A percentile compares a stretch with the other conserved stretches of the same genome.
These are phyloP conservation scores for Porphyrio hochstetteri DNA, from an alignment of 2,113 vertebrate genomes.

Conservation along the genomic window DNA sequence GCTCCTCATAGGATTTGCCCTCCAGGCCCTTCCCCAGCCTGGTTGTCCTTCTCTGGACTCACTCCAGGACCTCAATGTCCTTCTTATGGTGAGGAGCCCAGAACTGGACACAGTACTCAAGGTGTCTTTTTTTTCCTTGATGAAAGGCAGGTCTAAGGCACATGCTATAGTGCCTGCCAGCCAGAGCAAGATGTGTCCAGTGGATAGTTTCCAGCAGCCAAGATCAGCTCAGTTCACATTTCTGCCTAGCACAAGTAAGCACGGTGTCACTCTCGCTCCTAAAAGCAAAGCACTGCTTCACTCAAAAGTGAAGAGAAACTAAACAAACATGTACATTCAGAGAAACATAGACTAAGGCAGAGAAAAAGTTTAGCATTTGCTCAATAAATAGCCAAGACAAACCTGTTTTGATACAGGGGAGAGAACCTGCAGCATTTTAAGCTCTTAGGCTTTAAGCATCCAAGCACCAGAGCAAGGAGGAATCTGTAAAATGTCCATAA, in stretches of 20 bases:
- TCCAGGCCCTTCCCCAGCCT: too few relatives aligned
- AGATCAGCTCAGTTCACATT: not conserved
- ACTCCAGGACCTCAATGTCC: too few relatives aligned
- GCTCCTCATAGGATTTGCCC: too few relatives aligned
- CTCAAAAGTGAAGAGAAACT: not conserved
- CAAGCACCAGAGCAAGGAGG: not conserved
- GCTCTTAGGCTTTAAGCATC: not conserved
- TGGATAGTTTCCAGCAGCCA: not conserved
- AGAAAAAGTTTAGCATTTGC: not conserved
- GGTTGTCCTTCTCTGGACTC: too few relatives aligned
- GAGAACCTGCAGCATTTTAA: not conserved
- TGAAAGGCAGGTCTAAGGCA: not conserved
- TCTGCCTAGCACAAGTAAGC: not conserved
- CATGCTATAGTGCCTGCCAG: not conserved
- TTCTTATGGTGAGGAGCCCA: too few relatives aligned
- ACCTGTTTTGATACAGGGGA: not conserved
- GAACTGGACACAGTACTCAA: too few relatives aligned
- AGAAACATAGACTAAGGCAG: not conserved
- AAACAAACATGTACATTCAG: fast-evolving
- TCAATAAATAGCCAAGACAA: not conserved
- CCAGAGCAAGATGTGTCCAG: fast-evolving
- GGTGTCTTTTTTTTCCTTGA: not conserved
- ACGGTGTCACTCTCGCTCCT: fast-evolving
- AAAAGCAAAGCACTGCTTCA: not conserved
- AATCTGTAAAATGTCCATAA: not conserved